A percentile compares a stretch with the other conserved stretches of the same genome.
Evolutionary conservation across 2,888 invertebrate species (phyloP).

Genomic region (Oxycera nigricornis): DNA sequence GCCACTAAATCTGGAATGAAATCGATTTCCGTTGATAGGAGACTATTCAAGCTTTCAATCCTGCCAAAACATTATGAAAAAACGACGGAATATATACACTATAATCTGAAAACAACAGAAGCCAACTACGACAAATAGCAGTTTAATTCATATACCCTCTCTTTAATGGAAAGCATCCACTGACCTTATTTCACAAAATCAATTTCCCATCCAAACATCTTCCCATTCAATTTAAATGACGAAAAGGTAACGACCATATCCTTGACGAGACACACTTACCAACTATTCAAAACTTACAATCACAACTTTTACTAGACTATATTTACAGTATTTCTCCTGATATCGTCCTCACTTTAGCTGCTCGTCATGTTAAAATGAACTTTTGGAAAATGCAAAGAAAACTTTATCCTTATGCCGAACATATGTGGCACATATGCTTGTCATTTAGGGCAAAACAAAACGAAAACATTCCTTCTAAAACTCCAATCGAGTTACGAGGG

Average conservation of each 20-base stretch:
- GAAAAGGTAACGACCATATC: neutral
- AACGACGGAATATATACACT: too few species aligned
- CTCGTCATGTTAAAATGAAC: neutral
- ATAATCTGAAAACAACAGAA: too few species aligned
- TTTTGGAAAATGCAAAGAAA: slow-evolving; percentile 17
- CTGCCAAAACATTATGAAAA: too few species aligned
- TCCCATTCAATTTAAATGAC: neutral
- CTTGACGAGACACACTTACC: neutral
- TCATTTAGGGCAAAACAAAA: slow-evolving; percentile 27
- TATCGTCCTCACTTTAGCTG: neutral
- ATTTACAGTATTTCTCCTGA: neutral
- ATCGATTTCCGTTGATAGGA: too few species aligned
- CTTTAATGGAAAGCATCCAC: neutral
- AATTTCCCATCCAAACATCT: neutral
- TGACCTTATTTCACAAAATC: neutral
- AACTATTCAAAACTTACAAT: neutral
- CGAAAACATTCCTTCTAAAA: neutral
- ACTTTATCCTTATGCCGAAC: slow-evolving; percentile 26
- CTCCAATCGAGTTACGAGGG: slow-evolving; percentile 31
- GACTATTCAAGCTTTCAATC: too few species aligned
- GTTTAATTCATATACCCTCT: neutral
- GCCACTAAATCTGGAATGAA: too few species aligned
- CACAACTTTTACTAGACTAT: neutral
- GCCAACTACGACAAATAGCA: too few species aligned
- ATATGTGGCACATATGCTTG: slow-evolving; percentile 38